Conservation (phyloP, 2,888 invertebrate species). For the Rotaria magnacalcarata region DNA sequence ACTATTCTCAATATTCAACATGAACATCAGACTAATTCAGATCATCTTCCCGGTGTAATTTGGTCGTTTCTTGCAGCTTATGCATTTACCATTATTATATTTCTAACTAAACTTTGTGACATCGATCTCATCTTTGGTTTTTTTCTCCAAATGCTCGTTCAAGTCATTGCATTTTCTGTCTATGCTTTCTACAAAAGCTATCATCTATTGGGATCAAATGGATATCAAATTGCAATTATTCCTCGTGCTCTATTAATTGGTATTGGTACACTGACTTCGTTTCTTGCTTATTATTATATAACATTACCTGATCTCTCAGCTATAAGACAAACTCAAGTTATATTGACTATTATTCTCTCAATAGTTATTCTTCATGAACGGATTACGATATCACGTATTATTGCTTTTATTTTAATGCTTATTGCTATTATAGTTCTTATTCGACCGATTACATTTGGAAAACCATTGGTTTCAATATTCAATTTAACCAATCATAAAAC, state of each 20-base stretch:
- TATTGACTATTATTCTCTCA: neutral
- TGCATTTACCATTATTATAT: neutral
- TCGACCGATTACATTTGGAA: neutral
- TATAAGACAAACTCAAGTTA: neutral
- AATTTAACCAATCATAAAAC: neutral
- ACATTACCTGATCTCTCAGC: neutral
- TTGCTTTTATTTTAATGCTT: neutral
- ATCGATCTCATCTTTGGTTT: constrained; percentile 12
- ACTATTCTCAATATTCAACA: neutral
- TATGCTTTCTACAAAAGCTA: constrained; percentile 21
- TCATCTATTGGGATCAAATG: neutral
- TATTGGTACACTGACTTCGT: neutral
- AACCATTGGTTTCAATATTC: neutral
- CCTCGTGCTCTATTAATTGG: neutral
- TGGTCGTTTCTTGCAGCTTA: neutral
- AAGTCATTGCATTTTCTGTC: neutral
- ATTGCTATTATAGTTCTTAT: neutral
- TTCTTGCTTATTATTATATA: constrained; percentile 31
- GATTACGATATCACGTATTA: constrained; percentile 14
- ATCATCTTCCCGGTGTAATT: neutral
- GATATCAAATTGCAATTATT: neutral
- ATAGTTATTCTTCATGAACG: neutral
- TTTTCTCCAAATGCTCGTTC: neutral
- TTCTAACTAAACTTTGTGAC: neutral
- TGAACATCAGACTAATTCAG: neutral